These are phyloP conservation scores for Rattus rattus DNA, from an alignment of 2,113 vertebrate species.

Conservation along the genomic window DNA sequence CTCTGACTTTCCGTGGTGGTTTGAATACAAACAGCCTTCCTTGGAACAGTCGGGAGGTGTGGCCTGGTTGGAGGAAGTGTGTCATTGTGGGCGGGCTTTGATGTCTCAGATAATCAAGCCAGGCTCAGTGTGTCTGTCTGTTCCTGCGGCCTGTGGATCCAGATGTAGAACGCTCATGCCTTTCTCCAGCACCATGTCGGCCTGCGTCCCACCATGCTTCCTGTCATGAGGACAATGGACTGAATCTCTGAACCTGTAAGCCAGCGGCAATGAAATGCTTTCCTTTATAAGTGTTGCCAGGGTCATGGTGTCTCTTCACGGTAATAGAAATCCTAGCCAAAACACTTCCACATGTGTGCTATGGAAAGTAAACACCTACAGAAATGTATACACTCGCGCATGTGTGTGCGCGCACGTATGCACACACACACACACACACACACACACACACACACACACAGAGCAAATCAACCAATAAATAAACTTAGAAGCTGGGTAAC, in stretches of 20 bases:
- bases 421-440: no score
- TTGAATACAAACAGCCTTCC: not conserved
- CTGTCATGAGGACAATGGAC: not conserved
- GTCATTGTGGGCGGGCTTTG: not conserved
- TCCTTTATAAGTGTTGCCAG: not conserved
- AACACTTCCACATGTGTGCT: not conserved
- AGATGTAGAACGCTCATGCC: not conserved
- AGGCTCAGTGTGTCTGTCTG: not conserved
- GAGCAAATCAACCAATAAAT: not conserved
- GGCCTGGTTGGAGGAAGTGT: not conserved
- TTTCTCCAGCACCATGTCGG: not conserved
- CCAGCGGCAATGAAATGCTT: not conserved
- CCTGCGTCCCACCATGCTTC: not conserved
- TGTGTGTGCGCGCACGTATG: no score
- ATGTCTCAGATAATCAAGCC: not conserved
- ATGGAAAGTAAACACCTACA: not conserved
- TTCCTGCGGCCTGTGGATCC: not conserved
- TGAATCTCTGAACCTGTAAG: not conserved
- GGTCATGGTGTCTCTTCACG: not conserved
- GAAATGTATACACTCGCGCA: not conserved
- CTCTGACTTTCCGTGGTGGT: not conserved
- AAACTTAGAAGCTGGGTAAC: not conserved
- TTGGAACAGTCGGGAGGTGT: not conserved
- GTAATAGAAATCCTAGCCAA: not conserved
- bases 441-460: not conserved